A percentile compares a stretch with the other conserved stretches of the same genome.
phyloP scores from a whole-genome alignment of 1,140 invertebrate species.

The Hetaerina americana region DNA sequence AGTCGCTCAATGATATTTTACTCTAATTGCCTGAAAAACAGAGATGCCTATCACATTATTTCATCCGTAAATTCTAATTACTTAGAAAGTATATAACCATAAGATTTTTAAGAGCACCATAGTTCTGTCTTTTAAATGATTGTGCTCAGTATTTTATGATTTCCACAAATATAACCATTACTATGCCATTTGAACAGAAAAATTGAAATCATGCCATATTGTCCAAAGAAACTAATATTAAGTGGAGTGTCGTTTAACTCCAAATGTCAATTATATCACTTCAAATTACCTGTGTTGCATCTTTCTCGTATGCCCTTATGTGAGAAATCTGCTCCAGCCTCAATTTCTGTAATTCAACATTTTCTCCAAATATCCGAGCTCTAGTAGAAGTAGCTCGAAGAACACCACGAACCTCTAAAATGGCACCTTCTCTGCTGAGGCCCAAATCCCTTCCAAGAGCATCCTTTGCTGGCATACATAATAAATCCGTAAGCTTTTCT shows the following conservation, averaged over 20 bases:
- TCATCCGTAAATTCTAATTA: no score
- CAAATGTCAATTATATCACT: neutral
- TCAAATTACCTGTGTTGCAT: slow-evolving; percentile 45
- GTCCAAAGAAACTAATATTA: no score
- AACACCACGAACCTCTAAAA: slow-evolving; percentile 52
- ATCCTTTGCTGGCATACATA: slow-evolving; percentile 68
- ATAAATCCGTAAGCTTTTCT: slow-evolving; percentile 61
- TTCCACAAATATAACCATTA: no score
- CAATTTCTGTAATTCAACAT: slow-evolving; percentile 54
- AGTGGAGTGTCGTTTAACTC: neutral
- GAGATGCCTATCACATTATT: no score
- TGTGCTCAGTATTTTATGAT: no score
- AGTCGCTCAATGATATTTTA: no score
- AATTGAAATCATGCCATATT: no score
- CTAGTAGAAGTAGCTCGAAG: slow-evolving; percentile 47
- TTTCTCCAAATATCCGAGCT: slow-evolving; percentile 51
- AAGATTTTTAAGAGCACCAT: no score
- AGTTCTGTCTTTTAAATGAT: no score
- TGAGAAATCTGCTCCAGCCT: slow-evolving; percentile 62
- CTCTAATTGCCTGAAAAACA: no score
- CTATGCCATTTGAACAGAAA: no score
- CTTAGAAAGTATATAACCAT: no score
- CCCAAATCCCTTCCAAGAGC: slow-evolving; percentile 56
- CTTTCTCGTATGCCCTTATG: slow-evolving; percentile 58
- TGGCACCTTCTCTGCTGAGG: slow-evolving; percentile 57